Evolutionary conservation across 2,113 vertebrate genomes (phyloP).

Genomic region (Toxostoma redivivum): DNA sequence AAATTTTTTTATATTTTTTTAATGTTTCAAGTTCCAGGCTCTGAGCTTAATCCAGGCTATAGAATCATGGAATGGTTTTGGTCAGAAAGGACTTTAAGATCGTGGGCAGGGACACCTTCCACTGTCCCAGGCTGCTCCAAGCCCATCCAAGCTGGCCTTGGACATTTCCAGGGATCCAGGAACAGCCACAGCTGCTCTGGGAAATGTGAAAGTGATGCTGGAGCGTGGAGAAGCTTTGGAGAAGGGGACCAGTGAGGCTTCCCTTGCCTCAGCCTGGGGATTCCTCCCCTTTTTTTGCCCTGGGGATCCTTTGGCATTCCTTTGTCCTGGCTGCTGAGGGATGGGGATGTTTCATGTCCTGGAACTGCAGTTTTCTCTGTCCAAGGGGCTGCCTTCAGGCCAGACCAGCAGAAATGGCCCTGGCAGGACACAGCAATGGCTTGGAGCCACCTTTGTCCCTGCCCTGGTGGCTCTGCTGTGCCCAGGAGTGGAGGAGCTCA

Average conservation of each 20-base stretch:
- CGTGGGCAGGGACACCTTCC: background rate
- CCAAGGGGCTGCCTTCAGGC: background rate
- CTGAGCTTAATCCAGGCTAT: background rate
- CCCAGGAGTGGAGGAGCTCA: background rate
- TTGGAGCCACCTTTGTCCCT: conserved; percentile 38
- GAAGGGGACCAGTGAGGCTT: background rate
- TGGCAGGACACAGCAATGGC: background rate
- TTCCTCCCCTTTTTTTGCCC: background rate
- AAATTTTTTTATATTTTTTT: background rate
- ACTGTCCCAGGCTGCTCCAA: background rate
- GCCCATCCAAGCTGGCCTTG: background rate
- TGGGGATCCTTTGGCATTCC: background rate
- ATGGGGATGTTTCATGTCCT: background rate
- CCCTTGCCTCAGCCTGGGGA: background rate
- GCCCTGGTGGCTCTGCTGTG: background rate
- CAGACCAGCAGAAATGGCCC: background rate
- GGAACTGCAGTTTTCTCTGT: background rate
- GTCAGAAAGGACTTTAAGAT: background rate
- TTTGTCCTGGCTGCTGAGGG: background rate
- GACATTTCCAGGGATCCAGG: background rate
- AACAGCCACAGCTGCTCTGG: background rate
- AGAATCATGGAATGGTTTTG: background rate
- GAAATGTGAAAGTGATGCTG: background rate
- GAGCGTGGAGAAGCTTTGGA: background rate
- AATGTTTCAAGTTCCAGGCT: background rate